Base-by-base conservation (phyloP, 2,113 vertebrate species). In the Poecilia latipinna region DNA sequence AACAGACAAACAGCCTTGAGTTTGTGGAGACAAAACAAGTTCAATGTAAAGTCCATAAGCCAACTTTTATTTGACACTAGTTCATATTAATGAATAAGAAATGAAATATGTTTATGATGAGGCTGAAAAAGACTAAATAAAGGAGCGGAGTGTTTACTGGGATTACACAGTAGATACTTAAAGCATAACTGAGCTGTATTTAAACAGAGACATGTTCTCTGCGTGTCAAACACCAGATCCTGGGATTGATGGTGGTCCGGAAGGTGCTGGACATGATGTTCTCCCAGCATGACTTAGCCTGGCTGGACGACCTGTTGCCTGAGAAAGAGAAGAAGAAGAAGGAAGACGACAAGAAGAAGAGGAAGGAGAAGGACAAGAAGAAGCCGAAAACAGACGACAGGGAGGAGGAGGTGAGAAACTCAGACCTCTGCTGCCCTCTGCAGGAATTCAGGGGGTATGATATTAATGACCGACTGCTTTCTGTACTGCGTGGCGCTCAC, bases 281-380 rank as follows among this genome's bases (percentile, higher is more conserved):
- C 88, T 97, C 97, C 72, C 97, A 97, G 86, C 98, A 98, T 0
- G 96, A 99, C 81, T 91, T 99, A 82, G 97, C 97, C 75, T 99
- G 98, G 97, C 74, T 99, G 12, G 98, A 99, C 51, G 98, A 97
- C 86, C 93, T 99, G 85, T 94, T 99, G 69, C 98, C 98, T 0
- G 97, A 96, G 88, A 98, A 97, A 78, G 96, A 97, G 72, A 97
- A 98, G 82, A 97, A 97, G 88, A 97, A 97, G 90, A 96, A 97
- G 75, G 90, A 96, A 51, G 96, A 97, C 12, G 90, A 96, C 5
- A 93, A 93, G 64, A 93, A 92, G 68, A 92, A 91, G 24, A 77
- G 60, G 4, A 93, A 93, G 68, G 91, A 88, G 17, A 94, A 91
- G 60, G 91, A 92, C 8, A 92, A 90, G 82, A 95, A 93, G 91